These are phyloP conservation scores for Scomberomorus guttatus DNA, from an alignment of 2,797 vertebrate genomes.

Conservation along the genomic window DNA sequence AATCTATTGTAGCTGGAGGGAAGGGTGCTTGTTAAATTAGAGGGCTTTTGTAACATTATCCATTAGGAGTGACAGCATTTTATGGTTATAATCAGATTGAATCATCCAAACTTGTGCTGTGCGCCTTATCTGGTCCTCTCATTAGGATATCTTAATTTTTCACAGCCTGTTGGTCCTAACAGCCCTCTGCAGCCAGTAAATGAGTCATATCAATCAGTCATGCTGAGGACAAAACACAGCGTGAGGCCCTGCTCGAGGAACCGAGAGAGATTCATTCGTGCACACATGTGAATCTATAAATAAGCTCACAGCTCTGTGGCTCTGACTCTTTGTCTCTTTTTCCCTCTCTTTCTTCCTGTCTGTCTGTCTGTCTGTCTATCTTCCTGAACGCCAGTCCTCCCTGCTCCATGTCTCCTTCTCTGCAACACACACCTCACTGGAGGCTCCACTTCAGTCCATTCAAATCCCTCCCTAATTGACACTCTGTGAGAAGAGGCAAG, in stretches of 20 bases:
- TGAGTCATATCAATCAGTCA: conserved; percentile 84
- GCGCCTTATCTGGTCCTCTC: conserved; percentile 82
- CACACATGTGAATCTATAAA: conserved; percentile 77
- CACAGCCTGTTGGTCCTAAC: conserved; percentile 78
- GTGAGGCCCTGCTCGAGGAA: conserved; percentile 64
- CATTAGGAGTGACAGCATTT: conserved; percentile 85
- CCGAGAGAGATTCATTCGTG: conserved; percentile 59
- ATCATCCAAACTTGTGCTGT: conserved; percentile 81
- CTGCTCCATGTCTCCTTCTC: conserved; percentile 48
- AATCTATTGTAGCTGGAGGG: conserved; percentile 83
- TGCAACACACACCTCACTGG: conserved; percentile 72
- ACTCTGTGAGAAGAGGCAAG: conserved; percentile 74
- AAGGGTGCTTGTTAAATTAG: conserved; percentile 83
- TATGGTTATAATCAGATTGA: conserved; percentile 84
- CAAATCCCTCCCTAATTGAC: conserved; percentile 82
- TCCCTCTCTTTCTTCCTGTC: conserved; percentile 38
- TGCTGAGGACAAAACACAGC: conserved; percentile 72
- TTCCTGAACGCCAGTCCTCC: conserved; percentile 37
- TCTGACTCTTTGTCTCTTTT: conserved; percentile 60
- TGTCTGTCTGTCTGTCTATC: conserved; percentile 20
- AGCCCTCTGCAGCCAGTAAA: conserved; percentile 73
- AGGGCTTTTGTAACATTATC: conserved; percentile 84
- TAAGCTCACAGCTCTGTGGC: conserved; percentile 65
- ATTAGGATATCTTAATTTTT: conserved; percentile 85
- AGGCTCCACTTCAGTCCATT: conserved; percentile 78